Base-by-base conservation (phyloP, 64 coral and sea anemone genomes). In the Stichodactyla mertensii region DNA sequence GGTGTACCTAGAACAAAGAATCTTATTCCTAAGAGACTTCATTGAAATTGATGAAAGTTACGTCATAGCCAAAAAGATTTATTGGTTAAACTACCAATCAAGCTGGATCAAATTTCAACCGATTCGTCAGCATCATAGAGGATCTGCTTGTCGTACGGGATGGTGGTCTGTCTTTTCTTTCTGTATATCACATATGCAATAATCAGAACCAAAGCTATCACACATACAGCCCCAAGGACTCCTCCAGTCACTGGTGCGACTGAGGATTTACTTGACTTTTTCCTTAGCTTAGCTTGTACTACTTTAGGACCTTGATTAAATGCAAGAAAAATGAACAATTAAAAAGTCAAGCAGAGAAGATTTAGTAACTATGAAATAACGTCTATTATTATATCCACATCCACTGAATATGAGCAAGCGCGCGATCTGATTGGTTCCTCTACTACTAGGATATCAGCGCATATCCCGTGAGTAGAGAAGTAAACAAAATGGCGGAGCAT, bases 91-190 rank as follows among this genome's bases (percentile, higher is more conserved):
- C 10, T 74, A 13, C 6, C 24, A 4, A 74, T 74, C 11, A 9
- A n/a, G 10, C 4, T 27, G 19, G 7, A 74, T 81, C 78, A 81
- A 5, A 85, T 61, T 11, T 85, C 83, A 55, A 85, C 83, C 1
- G 24, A 16, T 3, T 85, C 83, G 23, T 85, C 36, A 45, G 36
- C 83, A 7, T 10, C 16, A 56, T 85, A 85, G n/a, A 85, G 60
- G 57, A 85, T 85, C 27, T 85, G 83, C 16, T 85, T 85, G 4
- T 85, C 83, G 20, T 61, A 60, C 7, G 83, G 83, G n/a, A 85
- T 54, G 4, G 55, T 24, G 10, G 55, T 24, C 31, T 18, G 4
- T 45, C 15, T 24, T 54, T 85, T 85, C 83, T 61, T 61, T 52
- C 52, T 85, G 23, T 85, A 85, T 6, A 85, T 57, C 8, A 85